Base-by-base conservation (phyloP, 2,113 vertebrate species). In the Grammatotria lemairii region DNA sequence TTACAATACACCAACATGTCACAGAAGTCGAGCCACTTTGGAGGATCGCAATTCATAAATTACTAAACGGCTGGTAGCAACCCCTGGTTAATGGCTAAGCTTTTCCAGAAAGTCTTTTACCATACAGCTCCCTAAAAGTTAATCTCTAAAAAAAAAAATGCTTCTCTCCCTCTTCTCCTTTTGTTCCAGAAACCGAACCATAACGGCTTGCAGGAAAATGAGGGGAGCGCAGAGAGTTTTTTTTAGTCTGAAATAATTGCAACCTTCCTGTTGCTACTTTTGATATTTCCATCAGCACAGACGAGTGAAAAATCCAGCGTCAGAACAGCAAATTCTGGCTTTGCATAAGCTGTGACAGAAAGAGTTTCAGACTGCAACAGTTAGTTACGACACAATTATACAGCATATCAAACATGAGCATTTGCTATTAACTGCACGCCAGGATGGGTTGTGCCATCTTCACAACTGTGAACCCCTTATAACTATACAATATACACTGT, bases 81-180 rank as follows among this genome's bases (percentile, higher is more conserved):
- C 82, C 14, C 3, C 12, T 23, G 21, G 70, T 58, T 6, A 35
- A 54, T 26, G 68, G 70, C 31, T 8, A 23, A n/a, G 60, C 16
- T 4, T 38, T 45, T 42, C 33, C 31, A 45, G n/a, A 14, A 63
- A 75, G 68, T 75, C 70, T 47, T n/a, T 26, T 45, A 73, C 60
- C 14, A 57, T 57, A 12, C 81, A 57, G 80, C 45, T 60, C 28
- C 65, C 88, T 81, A 19, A 68, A 89, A 47, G 40, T 28, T 11
- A 90, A 94, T 92, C 90, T 93, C 81, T 54, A 93, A 85, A 88
- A 33, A 16, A 51, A 88, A 35, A 9, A 23, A 12, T 1, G 3
- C 40, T 28, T 17, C 21, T 33, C 79, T 88, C 82, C 53, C 14
- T 70, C 80, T 68, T 68, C 86, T 63, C 82, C 84, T 92, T 65